These are phyloP conservation scores for Miniopterus natalensis DNA, from an alignment of 2,113 vertebrate genomes.

Conservation along the genomic window DNA sequence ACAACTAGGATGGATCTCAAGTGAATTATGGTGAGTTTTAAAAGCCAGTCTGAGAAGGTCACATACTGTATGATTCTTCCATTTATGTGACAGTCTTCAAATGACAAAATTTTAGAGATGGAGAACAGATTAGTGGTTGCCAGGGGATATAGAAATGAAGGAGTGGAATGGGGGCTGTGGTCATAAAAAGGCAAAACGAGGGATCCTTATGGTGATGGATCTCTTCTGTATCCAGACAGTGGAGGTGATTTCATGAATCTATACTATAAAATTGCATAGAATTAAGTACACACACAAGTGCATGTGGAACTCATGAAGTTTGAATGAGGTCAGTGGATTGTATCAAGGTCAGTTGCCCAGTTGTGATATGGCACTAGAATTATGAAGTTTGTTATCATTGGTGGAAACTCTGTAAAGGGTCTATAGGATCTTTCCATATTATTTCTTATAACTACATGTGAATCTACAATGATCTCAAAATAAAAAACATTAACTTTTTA, in stretches of 20 bases:
- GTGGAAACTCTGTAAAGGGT: background rate
- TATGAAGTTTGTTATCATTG: background rate
- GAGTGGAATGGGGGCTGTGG: background rate
- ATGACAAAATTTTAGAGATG: slow-evolving; percentile 12
- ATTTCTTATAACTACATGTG: background rate
- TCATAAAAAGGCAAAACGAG: background rate
- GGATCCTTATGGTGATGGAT: background rate
- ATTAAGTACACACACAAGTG: background rate
- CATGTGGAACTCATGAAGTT: background rate
- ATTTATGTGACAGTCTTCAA: slow-evolving; percentile 19
- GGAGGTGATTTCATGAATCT: background rate
- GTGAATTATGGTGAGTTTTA: slow-evolving; percentile 5
- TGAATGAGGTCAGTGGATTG: background rate
- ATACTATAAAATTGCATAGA: background rate
- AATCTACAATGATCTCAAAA: slow-evolving; percentile 8
- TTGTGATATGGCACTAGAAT: background rate
- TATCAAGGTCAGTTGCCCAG: background rate
- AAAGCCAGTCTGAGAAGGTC: background rate
- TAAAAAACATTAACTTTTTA: background rate
- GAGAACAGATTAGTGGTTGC: background rate
- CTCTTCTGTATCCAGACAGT: background rate
- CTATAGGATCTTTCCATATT: background rate
- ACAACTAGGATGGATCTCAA: background rate
- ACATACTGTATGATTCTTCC: background rate
- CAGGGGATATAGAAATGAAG: background rate